Percentiles rank a stretch among this genome's conserved stretches.
phyloP scores from a whole-genome alignment of 53 echinoderm and acorn worm genomes.

The Luidia sarsii region DNA sequence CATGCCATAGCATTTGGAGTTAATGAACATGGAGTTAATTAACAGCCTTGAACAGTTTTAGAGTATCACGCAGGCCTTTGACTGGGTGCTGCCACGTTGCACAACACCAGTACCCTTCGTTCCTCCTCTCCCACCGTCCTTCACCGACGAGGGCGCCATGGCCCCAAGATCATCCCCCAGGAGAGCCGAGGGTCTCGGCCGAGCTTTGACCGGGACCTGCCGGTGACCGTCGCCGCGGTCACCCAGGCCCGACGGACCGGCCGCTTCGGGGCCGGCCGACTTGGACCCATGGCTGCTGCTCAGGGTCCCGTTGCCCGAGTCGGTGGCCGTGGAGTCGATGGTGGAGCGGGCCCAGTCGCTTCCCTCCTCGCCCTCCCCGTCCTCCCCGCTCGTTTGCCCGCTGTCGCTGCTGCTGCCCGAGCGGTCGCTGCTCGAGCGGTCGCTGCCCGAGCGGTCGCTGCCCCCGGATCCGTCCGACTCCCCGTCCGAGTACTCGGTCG shows the following conservation, averaged over 20 bases:
- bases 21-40: too few relatives aligned
- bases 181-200: not conserved
- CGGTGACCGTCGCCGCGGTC: too few relatives aligned
- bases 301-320: constrained; percentile 34
- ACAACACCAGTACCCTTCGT: too few relatives aligned
- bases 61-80: constrained; percentile 5
- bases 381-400: not conserved
- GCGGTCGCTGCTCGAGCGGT: not conserved
- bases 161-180: not conserved
- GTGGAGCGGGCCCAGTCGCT: not conserved
- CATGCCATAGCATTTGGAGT: too few relatives aligned
- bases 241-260: constrained; percentile 10
- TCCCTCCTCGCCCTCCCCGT: not conserved
- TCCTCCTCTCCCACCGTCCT: too few relatives aligned
- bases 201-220: not conserved
- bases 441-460: not conserved
- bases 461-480: not conserved
- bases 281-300: constrained; percentile 36
- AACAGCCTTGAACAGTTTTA: too few relatives aligned
- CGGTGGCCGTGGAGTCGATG: not conserved
- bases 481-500: not conserved
- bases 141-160: too few relatives aligned
- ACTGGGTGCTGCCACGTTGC: too few relatives aligned
- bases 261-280: not conserved
- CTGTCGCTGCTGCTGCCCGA: not conserved